These are phyloP conservation scores for Axinella damicornis DNA, from an alignment of 37 sponge, comb jelly and placozoan species.

Conservation along the genomic window DNA sequence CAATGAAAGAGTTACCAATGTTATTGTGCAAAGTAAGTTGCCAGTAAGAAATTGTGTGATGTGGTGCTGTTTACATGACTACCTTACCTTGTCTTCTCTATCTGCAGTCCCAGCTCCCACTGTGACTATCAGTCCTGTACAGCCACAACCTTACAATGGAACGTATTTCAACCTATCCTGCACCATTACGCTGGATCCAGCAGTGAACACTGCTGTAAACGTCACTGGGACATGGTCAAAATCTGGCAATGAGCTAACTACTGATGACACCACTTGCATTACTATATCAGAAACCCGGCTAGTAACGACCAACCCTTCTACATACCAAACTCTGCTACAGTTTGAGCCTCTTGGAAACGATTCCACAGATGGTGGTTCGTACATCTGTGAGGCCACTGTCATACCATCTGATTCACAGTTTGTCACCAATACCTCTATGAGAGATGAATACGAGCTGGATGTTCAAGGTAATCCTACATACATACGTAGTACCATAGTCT, in stretches of 20 bases:
- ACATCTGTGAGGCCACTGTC: slow-evolving; percentile 5
- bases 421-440: not conserved
- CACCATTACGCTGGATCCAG: not conserved
- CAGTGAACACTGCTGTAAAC: slow-evolving; percentile 33
- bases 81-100: not conserved
- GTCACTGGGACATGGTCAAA: slow-evolving; percentile 14
- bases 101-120: slow-evolving; percentile 16
- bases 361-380: not conserved
- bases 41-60: no score
- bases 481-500: no score
- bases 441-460: not conserved
- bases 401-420: not conserved
- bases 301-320: no score
- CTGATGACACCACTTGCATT: not conserved
- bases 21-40: slow-evolving; percentile 39
- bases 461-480: slow-evolving; percentile 2
- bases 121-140: not conserved
- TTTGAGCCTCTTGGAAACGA: slow-evolving; percentile 6
- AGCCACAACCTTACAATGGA: slow-evolving; percentile 13
- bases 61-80: no score
- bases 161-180: slow-evolving; percentile 3
- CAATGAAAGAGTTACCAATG: not conserved
- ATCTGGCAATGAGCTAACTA: not conserved
- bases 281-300: no score
- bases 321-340: not conserved